phyloP scores from a whole-genome alignment of 2,888 invertebrate genomes.

The Eubasilissa splendida region DNA sequence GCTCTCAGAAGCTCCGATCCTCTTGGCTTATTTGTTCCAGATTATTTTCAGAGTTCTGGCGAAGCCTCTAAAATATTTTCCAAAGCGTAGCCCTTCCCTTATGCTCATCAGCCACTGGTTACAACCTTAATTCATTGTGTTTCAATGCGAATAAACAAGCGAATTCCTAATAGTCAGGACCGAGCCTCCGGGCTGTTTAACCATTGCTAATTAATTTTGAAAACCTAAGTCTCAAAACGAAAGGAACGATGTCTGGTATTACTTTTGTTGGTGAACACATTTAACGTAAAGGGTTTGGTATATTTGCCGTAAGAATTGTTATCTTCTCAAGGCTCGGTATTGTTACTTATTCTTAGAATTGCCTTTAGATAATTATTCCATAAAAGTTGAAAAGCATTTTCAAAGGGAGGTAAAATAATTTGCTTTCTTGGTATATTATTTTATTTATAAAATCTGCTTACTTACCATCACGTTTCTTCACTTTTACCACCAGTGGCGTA shows the following conservation, averaged over 20 bases:
- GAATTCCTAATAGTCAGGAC: not conserved
- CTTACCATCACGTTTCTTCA: no score
- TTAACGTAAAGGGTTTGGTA: not conserved
- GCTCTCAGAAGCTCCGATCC: slow-evolving; percentile 4
- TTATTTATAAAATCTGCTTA: no score
- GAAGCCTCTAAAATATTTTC: not conserved
- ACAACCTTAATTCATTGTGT: not conserved
- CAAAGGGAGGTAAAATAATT: no score
- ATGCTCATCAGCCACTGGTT: no score
- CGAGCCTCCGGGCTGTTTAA: not conserved
- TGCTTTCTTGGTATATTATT: no score
- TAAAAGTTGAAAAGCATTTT: no score
- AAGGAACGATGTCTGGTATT: not conserved
- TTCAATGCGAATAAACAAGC: slow-evolving; percentile 4
- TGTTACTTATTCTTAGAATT: not conserved
- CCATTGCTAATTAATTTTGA: not conserved
- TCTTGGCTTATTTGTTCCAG: not conserved
- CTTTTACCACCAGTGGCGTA: no score
- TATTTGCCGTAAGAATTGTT: not conserved
- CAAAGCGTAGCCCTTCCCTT: not conserved
- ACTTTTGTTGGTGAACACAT: not conserved
- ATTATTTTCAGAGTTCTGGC: not conserved
- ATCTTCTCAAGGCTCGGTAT: not conserved
- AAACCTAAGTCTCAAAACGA: not conserved
- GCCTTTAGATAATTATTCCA: not conserved